Evolutionary conservation across 2,888 invertebrate genomes (phyloP), one percentile per base, ranked within the genome.

Genomic region (Drosophila yooni): DNA sequence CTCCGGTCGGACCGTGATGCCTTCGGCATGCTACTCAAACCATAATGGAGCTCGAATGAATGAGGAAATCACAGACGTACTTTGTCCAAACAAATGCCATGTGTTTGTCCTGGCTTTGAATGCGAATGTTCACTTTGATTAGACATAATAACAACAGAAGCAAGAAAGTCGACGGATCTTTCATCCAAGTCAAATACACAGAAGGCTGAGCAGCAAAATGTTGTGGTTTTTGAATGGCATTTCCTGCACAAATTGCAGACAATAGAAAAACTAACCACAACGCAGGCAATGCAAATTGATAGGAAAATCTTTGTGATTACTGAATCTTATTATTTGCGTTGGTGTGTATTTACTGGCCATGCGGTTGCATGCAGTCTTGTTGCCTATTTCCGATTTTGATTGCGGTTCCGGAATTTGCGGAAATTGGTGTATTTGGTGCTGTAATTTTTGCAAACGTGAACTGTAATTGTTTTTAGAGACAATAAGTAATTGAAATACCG

Each of bases 41-140:
- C 69, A 77, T 82, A 74, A 81, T 70, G 69, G 79, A 61, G 46
- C 65, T 79, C 74, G 76, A 86, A 81, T 79, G 79, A 87, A 81
- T 81, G 84, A 65, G 72, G 58, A 65, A 73, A 71, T 76, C 84
- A 75, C 68, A 80, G 74, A 70, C 29, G 29, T 31, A 21, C 27
- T 29, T 21, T 34, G 10, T 25, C 58, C 82, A 81, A 75, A 70
- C 69, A 58, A 70, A 72, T 71, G 54, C 59, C 33, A 51, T 69
- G 61, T 72, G 72, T 66, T 71, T 76, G 62, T 34, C 60, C 53
- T 67, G 46, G 50, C 53, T 46, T 36, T 54, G 66, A 66, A 77
- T 65, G 70, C 54, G 74, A 71, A 54, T 58, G 52, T 67, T 48
- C 67, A 54, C 54, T 70, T 81, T 82, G 82, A 82, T 86, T 83